phyloP scores from a whole-genome alignment of 2,888 invertebrate genomes.

The Torymus tubicola region DNA sequence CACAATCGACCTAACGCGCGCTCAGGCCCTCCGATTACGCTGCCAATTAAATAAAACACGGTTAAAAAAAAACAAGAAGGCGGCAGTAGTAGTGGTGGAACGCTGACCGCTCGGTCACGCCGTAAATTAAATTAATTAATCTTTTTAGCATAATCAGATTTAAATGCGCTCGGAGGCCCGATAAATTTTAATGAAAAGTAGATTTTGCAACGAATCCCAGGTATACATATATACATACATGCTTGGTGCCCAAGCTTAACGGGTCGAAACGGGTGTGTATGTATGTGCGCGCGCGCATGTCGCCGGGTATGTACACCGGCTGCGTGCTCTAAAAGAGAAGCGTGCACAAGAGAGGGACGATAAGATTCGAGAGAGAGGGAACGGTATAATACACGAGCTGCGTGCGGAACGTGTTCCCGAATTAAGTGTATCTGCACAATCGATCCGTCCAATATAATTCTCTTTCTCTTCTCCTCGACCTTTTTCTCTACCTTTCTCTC shows the following conservation, averaged over 20 bases:
- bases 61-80: neutral
- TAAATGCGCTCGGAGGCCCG: slow-evolving; percentile 1
- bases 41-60: slow-evolving; percentile 32
- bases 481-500: neutral
- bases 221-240: too few species aligned
- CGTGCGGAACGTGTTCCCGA: slow-evolving; percentile 37
- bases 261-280: too few species aligned
- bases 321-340: slow-evolving; percentile 27
- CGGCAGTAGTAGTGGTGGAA: too few species aligned
- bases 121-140: slow-evolving; percentile 48
- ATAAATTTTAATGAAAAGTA: slow-evolving; percentile 46
- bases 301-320: neutral
- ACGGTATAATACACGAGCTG: slow-evolving; percentile 6
- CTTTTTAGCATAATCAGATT: slow-evolving; percentile 41
- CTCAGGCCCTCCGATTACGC: too few species aligned
- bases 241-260: too few species aligned
- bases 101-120: neutral
- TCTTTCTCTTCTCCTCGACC: slow-evolving; percentile 2
- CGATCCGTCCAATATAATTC: slow-evolving; percentile 52
- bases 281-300: too few species aligned
- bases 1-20: slow-evolving; percentile 13
- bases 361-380: slow-evolving; percentile 38
- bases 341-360: slow-evolving; percentile 8
- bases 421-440: slow-evolving; percentile 53
- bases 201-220: slow-evolving; percentile 29